These are phyloP conservation scores for Adineta ricciae DNA, from an alignment of 2,888 invertebrate species.

Conservation along the genomic window DNA sequence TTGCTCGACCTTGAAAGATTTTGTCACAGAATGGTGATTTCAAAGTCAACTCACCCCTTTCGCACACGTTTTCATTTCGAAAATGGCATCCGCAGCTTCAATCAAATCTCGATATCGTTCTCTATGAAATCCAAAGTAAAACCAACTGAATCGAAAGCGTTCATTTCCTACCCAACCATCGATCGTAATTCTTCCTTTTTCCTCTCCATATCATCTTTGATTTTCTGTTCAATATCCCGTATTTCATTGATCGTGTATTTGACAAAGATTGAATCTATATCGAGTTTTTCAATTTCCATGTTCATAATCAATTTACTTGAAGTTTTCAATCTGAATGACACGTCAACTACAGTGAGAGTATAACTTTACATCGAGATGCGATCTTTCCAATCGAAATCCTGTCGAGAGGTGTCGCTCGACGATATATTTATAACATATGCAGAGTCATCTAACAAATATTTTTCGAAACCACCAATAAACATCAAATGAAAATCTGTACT, in stretches of 20 bases:
- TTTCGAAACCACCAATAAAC: not conserved
- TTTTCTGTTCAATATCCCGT: constrained; percentile 25
- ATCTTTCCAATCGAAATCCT: not conserved
- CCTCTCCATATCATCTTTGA: constrained; percentile 31
- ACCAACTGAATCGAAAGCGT: not conserved
- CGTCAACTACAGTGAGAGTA: not conserved
- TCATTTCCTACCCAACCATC: constrained; percentile 28
- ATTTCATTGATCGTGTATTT: constrained; percentile 34
- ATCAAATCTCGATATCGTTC: constrained; percentile 33
- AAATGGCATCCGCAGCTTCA: constrained; percentile 33
- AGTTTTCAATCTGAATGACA: not conserved
- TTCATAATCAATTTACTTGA: not conserved
- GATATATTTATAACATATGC: not conserved
- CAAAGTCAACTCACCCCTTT: constrained; percentile 21
- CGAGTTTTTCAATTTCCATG: constrained; percentile 31
- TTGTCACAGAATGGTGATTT: not conserved
- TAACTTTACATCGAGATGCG: not conserved
- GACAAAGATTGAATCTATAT: constrained; percentile 33
- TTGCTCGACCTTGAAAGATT: not conserved
- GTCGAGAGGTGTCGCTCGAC: not conserved
- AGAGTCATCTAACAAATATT: not conserved
- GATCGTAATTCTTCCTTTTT: constrained; percentile 33
- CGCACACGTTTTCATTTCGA: constrained; percentile 32
- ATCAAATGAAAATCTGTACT: not conserved
- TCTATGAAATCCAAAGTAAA: not conserved